Conservation (phyloP, 2,797 vertebrate genomes). For the Hydrocynus forskahlii region DNA sequence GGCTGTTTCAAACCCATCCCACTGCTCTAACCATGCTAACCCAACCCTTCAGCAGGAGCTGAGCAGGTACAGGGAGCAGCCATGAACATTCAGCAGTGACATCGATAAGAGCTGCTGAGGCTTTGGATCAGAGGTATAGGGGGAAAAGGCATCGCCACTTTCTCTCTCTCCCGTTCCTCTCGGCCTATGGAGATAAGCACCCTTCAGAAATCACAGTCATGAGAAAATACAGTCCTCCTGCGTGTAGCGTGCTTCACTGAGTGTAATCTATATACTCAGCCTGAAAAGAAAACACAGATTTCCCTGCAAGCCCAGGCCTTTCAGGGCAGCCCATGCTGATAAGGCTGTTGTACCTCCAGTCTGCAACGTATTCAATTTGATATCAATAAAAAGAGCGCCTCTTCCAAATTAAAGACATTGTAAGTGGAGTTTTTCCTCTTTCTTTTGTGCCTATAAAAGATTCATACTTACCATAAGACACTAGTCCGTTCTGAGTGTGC, state of each 20-base stretch:
- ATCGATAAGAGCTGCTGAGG: constrained; percentile 62
- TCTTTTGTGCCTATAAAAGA: constrained; percentile 49
- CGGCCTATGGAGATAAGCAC: constrained; percentile 62
- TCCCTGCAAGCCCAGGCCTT: constrained; percentile 57
- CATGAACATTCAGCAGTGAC: constrained; percentile 24
- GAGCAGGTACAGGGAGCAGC: constrained; percentile 39
- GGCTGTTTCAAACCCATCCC: constrained; percentile 11
- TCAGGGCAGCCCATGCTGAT: constrained; percentile 58
- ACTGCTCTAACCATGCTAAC: constrained; percentile 4
- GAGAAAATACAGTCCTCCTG: constrained; percentile 60
- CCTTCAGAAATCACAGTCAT: constrained; percentile 65
- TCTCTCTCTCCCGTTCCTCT: constrained; percentile 48
- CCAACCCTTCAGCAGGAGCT: constrained; percentile 27
- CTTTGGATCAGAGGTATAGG: constrained; percentile 55
- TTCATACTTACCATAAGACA: constrained; percentile 46
- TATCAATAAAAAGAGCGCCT: constrained; percentile 51
- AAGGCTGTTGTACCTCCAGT: constrained; percentile 58
- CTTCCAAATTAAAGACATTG: constrained; percentile 60
- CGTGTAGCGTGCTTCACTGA: constrained; percentile 46
- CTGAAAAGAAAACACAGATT: constrained; percentile 64
- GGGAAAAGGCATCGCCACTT: constrained; percentile 55
- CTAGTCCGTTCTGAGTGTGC: constrained; percentile 31
- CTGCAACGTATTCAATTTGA: constrained; percentile 55
- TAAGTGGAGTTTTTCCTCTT: constrained; percentile 48
- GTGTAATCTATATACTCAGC: constrained; percentile 63